Base-by-base conservation (phyloP, 1,140 invertebrate genomes). In the Drosophila sucinea region DNA sequence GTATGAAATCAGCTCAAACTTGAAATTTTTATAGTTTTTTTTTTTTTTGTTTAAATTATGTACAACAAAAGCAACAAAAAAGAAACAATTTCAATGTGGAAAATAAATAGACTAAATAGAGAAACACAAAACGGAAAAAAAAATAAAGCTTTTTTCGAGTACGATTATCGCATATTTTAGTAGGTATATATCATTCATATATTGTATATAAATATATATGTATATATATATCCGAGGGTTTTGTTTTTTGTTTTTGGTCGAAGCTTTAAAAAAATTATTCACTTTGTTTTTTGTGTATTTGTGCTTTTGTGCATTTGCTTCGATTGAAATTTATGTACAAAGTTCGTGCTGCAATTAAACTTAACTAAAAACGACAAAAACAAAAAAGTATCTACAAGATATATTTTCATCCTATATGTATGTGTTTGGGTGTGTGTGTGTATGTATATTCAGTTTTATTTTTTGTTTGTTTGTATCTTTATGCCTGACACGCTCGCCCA, bases 321-420 rank as follows among this genome's bases (percentile, higher is more conserved):
- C 73, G 76, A 72, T 80, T 84, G 11, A 67, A 81, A 90, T 87
- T 87, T 87, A 87, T 87, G 84, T 87, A 87, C 84, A 87, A 87
- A 87, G 81, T 81, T 80, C 85, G 84, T 87, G 84, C 77, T 79
- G 79, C 76, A 83, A 83, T 87, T 87, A 79, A 89, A 80, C 76
- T 84, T 79, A 85, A 73, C 66, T 80, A 81, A 80, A 47, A 47
- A 47, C 44, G 44, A 47, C 11, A 44, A 17, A 44, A 44, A 44
- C 4, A 44, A 70, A 47, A 67, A 76, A 81, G 70, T 79, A 79
- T 79, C 77, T 79, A 79, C 75, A 79, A 79, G 77, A 73, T 79
- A 85, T 85, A 81, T 81, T 30, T 67, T 58, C 62, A 61, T 81
- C 40, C 61, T 70, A 40, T 62, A 66, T 81, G 47, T 64, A 47